These are phyloP conservation scores for Eupleurogrammus muticus DNA, from an alignment of 2,797 vertebrate species.

Conservation along the genomic window DNA sequence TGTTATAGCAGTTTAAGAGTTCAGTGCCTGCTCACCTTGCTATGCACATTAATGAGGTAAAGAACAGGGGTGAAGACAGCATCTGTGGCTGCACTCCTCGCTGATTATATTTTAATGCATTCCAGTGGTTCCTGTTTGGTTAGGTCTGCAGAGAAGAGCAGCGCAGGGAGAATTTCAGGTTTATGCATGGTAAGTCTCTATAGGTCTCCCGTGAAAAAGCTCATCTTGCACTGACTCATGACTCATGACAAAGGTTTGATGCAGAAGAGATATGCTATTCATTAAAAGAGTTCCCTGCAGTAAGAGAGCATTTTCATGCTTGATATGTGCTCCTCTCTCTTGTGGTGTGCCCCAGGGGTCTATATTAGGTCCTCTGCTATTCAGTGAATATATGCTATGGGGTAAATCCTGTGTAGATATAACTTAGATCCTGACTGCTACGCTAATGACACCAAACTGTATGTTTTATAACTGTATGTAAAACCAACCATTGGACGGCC, in stretches of 20 bases:
- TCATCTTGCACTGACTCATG: neutral
- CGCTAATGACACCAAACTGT: too few species aligned
- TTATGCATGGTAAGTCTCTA: neutral
- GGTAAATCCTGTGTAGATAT: neutral
- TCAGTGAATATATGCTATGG: neutral
- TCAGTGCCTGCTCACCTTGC: neutral
- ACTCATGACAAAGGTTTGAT: neutral
- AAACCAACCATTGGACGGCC: too few species aligned
- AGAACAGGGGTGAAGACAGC: neutral
- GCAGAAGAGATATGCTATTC: neutral
- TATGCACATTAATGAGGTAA: neutral
- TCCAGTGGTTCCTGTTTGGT: neutral
- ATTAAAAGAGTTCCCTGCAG: neutral
- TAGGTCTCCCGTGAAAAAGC: neutral
- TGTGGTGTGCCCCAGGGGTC: too few species aligned
- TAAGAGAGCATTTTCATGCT: neutral
- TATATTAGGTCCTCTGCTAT: too few species aligned
- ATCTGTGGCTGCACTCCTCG: neutral
- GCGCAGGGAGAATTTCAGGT: neutral
- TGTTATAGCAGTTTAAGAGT: conserved; percentile 1
- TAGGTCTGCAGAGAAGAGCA: neutral
- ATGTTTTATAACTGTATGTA: too few species aligned
- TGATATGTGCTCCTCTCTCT: neutral
- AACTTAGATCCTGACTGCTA: too few species aligned
- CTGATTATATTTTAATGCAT: conserved; percentile 5